phyloP scores from a whole-genome alignment of 2,888 invertebrate species.

The Entomobrya multifasciata region DNA sequence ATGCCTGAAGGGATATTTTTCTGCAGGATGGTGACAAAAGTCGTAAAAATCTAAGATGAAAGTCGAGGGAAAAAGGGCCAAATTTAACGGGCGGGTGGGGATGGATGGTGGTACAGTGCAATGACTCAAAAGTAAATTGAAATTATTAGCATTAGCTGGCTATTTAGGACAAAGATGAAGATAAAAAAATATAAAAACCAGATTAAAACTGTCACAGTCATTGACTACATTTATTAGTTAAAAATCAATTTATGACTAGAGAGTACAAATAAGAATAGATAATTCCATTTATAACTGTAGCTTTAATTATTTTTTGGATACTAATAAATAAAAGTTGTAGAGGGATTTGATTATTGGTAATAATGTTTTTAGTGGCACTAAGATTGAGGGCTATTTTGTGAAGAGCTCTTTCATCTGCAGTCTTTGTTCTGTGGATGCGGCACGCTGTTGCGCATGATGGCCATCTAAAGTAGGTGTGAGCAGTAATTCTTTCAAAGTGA shows the following conservation, averaged over 20 bases:
- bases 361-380: neutral
- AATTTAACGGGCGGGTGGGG: too few relatives aligned
- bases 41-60: too few relatives aligned
- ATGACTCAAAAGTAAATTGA: too few relatives aligned
- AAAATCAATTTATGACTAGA: neutral
- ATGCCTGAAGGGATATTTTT: too few relatives aligned
- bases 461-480: slow-evolving; percentile 61
- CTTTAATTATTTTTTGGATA: neutral
- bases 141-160: too few relatives aligned
- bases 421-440: slow-evolving; percentile 44
- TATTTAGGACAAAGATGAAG: too few relatives aligned
- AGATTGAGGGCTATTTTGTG: slow-evolving; percentile 68
- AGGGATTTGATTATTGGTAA: neutral
- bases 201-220: too few relatives aligned
- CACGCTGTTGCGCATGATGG: slow-evolving; percentile 31
- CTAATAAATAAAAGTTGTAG: neutral
- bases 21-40: too few relatives aligned
- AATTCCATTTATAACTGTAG: neutral
- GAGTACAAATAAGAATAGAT: neutral
- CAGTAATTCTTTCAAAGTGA: slow-evolving; percentile 70
- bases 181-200: too few relatives aligned
- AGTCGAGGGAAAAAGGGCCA: too few relatives aligned
- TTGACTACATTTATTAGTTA: too few relatives aligned
- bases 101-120: too few relatives aligned
- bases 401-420: slow-evolving; percentile 77